Base-by-base conservation (phyloP, 2,113 vertebrate genomes). In the Tauraco erythrolophus region DNA sequence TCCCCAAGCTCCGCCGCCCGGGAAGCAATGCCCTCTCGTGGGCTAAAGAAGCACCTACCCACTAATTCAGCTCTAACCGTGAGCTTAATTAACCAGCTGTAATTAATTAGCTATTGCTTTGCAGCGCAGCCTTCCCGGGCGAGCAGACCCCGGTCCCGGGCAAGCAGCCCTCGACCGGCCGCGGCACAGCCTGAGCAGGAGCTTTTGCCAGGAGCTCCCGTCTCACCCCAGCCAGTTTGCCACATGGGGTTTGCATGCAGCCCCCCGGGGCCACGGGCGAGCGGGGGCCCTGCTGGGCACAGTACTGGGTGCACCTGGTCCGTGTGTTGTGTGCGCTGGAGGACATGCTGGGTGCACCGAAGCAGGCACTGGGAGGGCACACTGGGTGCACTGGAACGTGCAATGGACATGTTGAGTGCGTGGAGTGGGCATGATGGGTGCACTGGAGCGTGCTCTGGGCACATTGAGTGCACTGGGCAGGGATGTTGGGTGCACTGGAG, bases 11-110 rank as follows among this genome's bases (percentile, higher is more conserved):
- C 4, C 4, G 4, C 48, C 4, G 6, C 33, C 37, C 1, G 14
- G 79, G 21, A 10, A 91, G 84, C 62, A 19, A n/a, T 91, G 96
- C 92, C 96, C 96, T 89, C 92, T 94, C 35, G 88, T 77, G 94
- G 90, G 84, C 68, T 91, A 5, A 41, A 30, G 80, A 10, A 51
- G 94, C 92, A 89, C 46, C 62, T 91, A 12, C 48, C 58, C 46
- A 7, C 15, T 15, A 33, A 2, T 21, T 28, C 76, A 0, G 1
- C 5, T 25, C 35, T 8, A 17, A 5, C 9, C 5, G 0, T 7
- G 19, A 60, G 30, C 50, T 64, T 65, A 50, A 94, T 90, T 81
- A 94, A 23, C 4, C 56, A 4, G 23, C 3, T 1, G 37, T 82
- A 86, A 94, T 96, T 46, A 80, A 16, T 41, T 19, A 1, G 19